These are phyloP conservation scores for Amblyornis subalaris DNA, from an alignment of 2,113 vertebrate genomes.

Conservation along the genomic window DNA sequence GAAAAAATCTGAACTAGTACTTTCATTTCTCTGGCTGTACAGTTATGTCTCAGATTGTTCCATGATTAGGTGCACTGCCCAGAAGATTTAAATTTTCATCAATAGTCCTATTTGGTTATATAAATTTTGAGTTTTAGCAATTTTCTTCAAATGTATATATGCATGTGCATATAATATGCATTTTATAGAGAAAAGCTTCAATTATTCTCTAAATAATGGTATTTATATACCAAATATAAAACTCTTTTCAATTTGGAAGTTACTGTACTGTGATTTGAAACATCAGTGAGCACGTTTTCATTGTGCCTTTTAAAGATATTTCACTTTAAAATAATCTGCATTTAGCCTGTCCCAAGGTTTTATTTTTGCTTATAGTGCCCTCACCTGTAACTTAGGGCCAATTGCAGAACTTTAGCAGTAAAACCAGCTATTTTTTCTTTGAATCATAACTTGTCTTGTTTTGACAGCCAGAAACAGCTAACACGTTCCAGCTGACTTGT, in stretches of 20 bases:
- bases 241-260: neutral
- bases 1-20: neutral
- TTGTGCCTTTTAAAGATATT: neutral
- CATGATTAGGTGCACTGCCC: neutral
- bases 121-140: neutral
- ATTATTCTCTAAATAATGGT: neutral
- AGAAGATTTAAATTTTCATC: neutral
- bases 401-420: slow-evolving; percentile 10
- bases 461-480: neutral
- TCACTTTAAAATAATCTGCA: neutral
- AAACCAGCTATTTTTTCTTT: neutral
- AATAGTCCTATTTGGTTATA: neutral
- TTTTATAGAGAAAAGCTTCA: neutral
- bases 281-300: neutral
- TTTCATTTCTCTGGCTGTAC: neutral
- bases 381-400: slow-evolving; percentile 47
- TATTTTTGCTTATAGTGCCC: slow-evolving; percentile 59
- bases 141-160: neutral
- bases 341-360: neutral
- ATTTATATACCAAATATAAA: neutral
- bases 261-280: neutral
- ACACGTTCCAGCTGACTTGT: neutral
- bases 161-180: neutral
- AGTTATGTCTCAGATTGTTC: neutral
- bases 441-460: neutral